Conservation (phyloP, 2,113 vertebrate genomes). For the Melanocharis versteri region DNA sequence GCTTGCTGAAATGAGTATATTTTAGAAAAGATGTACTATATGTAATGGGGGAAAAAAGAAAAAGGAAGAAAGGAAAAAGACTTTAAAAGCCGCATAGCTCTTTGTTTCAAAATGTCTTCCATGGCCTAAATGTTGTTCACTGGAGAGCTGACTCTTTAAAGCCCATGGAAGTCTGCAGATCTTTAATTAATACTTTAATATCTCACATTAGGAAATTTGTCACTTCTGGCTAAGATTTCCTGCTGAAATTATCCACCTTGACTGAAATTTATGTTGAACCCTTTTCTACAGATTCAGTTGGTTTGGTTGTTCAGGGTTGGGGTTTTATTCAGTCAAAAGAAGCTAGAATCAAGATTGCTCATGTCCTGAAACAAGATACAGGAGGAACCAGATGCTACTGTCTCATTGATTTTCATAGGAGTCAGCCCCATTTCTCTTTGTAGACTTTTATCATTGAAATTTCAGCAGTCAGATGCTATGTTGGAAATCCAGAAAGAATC, state of each 20-base stretch:
- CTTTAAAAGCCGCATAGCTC: background rate
- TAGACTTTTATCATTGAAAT: background rate
- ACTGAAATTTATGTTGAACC: background rate
- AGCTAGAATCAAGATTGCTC: conserved; percentile 23
- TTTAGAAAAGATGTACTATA: background rate
- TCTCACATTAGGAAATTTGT: background rate
- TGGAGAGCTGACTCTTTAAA: background rate
- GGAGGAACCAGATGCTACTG: background rate
- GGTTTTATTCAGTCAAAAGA: background rate
- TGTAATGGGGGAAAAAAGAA: background rate
- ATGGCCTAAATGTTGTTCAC: background rate
- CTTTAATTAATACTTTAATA: conserved; percentile 10
- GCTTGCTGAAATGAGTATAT: background rate
- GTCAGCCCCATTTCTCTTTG: background rate
- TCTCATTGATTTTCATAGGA: background rate
- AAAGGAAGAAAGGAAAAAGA: background rate
- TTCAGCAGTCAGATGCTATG: background rate
- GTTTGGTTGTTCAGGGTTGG: background rate
- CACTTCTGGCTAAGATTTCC: background rate
- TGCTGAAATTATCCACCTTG: background rate
- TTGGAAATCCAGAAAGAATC: background rate
- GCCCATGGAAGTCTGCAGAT: background rate
- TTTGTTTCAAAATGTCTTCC: background rate
- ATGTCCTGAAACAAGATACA: conserved; percentile 15
- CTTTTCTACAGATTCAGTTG: conserved; percentile 11